Conservation (phyloP, 2,113 vertebrate species). For the Coreoperca whiteheadi region DNA sequence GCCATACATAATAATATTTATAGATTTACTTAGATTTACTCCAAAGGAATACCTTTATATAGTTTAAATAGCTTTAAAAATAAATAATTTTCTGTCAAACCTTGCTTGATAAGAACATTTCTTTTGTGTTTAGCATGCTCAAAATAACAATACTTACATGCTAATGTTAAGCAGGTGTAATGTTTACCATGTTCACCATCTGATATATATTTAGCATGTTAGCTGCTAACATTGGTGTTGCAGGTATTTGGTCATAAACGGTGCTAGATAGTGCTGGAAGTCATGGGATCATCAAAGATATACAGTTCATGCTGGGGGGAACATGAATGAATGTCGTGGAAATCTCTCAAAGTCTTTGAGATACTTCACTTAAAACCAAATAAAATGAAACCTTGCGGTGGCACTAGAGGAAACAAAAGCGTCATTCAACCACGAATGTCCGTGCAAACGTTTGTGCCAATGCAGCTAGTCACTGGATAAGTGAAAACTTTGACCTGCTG, state of each 20-base stretch:
- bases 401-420: too few relatives aligned
- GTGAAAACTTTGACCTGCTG: background rate
- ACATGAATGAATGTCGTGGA: too few relatives aligned
- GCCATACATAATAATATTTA: background rate
- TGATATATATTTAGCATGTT: background rate
- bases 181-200: background rate
- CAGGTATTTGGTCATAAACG: background rate
- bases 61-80: too few relatives aligned
- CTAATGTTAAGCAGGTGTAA: background rate
- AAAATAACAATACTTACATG: background rate
- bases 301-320: too few relatives aligned
- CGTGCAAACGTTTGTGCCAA: background rate
- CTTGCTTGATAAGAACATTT: too few relatives aligned
- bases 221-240: background rate
- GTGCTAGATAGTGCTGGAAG: background rate
- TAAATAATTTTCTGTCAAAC: too few relatives aligned
- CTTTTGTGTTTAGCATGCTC: background rate
- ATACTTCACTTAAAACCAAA: too few relatives aligned
- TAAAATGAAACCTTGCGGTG: too few relatives aligned
- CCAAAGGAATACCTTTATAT: too few relatives aligned
- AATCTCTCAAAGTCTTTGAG: too few relatives aligned
- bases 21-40: background rate
- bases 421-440: background rate
- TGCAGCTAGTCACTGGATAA: background rate
- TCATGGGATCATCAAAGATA: background rate